These are phyloP conservation scores for Chrysodeixis includens DNA, from an alignment of 2,888 invertebrate species.

Conservation along the genomic window DNA sequence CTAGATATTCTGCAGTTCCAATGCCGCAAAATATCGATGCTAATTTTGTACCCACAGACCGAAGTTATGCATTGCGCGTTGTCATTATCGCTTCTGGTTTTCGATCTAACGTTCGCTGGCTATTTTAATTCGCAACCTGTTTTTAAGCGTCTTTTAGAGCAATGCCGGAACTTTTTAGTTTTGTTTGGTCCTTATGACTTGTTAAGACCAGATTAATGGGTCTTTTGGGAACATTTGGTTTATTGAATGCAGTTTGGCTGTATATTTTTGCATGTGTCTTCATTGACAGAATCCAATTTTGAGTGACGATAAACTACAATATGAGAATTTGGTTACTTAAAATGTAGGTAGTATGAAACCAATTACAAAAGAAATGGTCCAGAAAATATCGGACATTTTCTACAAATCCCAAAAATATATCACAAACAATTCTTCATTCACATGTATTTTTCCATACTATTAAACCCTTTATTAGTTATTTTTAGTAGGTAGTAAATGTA, in stretches of 20 bases:
- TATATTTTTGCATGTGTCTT: background rate
- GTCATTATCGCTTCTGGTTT: conserved; percentile 80
- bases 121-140: conserved; percentile 72
- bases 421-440: no score
- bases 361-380: no score
- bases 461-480: background rate
- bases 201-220: conserved; percentile 20
- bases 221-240: background rate
- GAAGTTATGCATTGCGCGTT: conserved; percentile 83
- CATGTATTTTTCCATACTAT: no score
- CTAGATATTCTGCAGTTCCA: conserved; percentile 41
- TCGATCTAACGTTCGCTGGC: conserved; percentile 70
- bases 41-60: conserved; percentile 81
- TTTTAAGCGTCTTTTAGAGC: conserved; percentile 59
- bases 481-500: background rate
- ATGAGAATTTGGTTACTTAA: no score
- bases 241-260: background rate
- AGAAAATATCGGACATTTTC: no score
- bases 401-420: no score
- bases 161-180: conserved; percentile 34
- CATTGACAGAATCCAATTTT: background rate
- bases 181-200: conserved; percentile 26
- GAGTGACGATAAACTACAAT: no score
- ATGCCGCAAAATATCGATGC: conserved; percentile 78
- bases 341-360: no score